These are phyloP conservation scores for Crotalus helleri DNA, from an alignment of 2,113 vertebrate species.

Conservation along the genomic window DNA sequence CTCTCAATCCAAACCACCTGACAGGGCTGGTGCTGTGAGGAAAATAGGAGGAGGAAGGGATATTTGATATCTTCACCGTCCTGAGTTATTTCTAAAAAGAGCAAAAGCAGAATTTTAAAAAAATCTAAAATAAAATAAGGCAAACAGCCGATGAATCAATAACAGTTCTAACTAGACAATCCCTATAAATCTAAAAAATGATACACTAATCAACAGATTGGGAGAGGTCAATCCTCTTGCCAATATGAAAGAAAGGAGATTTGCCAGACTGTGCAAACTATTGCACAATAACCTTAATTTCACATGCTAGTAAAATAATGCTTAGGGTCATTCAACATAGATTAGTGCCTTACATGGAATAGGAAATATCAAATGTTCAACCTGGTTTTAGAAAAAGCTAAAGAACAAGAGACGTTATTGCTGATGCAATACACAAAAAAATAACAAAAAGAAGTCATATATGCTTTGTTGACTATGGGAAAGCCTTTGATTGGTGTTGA, in stretches of 20 bases:
- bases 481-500: neutral
- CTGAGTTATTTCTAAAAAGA: neutral
- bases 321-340: neutral
- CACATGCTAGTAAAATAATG: neutral
- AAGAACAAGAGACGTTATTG: neutral
- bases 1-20: neutral
- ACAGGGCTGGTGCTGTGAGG: neutral
- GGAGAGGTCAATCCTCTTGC: neutral
- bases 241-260: neutral
- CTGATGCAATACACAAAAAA: neutral
- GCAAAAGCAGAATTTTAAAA: neutral
- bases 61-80: neutral
- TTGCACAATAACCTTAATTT: neutral
- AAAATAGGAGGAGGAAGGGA: neutral
- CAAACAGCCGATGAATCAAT: neutral
- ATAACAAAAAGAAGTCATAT: neutral
- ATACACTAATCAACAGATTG: neutral
- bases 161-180: neutral
- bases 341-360: neutral
- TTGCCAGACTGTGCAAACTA: neutral
- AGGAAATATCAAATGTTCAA: neutral
- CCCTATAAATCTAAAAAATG: neutral
- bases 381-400: neutral
- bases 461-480: neutral
- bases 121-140: neutral